A percentile compares a stretch with the other conserved stretches of the same genome.
Conservation (phyloP, 1,140 invertebrate species). For the Drosophila mayri region DNA sequence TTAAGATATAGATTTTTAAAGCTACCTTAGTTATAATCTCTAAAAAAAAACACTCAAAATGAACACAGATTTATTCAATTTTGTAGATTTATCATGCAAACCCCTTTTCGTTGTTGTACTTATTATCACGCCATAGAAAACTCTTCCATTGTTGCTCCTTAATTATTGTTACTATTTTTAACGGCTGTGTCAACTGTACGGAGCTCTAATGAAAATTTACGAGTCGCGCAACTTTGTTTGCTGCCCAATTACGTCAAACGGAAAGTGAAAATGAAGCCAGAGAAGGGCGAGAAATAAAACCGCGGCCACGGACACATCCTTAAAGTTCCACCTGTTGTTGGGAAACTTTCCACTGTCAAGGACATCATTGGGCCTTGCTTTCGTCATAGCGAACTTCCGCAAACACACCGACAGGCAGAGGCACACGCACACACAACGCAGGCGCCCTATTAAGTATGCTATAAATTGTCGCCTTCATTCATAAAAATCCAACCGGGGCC, state of each 20-base stretch:
- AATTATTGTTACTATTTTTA: constrained; percentile 46
- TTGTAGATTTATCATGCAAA: no score
- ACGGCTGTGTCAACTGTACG: constrained; percentile 40
- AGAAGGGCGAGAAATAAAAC: background rate
- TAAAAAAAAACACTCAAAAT: background rate
- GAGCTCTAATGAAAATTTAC: constrained; percentile 61
- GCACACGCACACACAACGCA: constrained; percentile 48
- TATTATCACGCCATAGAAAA: background rate
- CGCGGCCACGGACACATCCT: constrained; percentile 21
- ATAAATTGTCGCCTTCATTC: constrained; percentile 69
- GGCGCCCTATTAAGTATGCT: constrained; percentile 76
- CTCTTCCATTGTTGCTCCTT: constrained; percentile 2
- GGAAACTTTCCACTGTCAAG: constrained; percentile 65
- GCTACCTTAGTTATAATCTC: background rate
- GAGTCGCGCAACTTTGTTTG: constrained; percentile 38
- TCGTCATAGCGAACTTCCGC: constrained; percentile 66
- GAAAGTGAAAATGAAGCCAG: constrained; percentile 20
- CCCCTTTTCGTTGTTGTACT: no score
- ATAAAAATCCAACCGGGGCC: constrained; percentile 65
- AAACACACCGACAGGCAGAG: constrained; percentile 30
- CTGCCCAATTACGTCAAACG: constrained; percentile 58
- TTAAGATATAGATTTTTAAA: no score
- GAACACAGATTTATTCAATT: background rate
- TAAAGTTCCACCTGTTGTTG: constrained; percentile 72
- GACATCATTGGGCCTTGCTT: constrained; percentile 60